These are phyloP conservation scores for Lithodes maja DNA, from an alignment of 2,888 invertebrate species.

Conservation along the genomic window DNA sequence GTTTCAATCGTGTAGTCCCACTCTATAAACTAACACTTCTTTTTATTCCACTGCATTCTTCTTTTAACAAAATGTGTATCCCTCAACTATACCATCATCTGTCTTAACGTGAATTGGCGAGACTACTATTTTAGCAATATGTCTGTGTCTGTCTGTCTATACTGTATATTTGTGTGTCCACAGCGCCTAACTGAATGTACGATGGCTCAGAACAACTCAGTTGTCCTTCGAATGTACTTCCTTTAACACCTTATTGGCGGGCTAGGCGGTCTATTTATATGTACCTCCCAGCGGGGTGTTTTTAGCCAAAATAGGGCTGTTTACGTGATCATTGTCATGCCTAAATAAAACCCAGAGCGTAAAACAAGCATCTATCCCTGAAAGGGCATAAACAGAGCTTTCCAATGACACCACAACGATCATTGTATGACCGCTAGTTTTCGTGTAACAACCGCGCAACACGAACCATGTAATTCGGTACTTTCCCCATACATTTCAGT, in stretches of 20 bases:
- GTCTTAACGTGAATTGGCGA: background rate
- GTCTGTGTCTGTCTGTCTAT: background rate
- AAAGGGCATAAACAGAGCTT: too few relatives aligned
- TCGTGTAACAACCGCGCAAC: too few relatives aligned
- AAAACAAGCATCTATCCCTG: too few relatives aligned
- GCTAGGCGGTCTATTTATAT: too few relatives aligned
- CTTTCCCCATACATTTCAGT: too few relatives aligned
- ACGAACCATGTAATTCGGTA: too few relatives aligned
- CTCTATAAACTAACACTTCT: background rate
- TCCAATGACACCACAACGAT: too few relatives aligned
- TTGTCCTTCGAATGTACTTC: background rate
- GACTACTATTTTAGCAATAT: background rate
- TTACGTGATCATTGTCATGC: too few relatives aligned
- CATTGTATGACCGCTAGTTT: too few relatives aligned
- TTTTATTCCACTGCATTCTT: background rate
- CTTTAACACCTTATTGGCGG: background rate
- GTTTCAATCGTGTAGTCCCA: background rate
- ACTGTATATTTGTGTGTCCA: background rate
- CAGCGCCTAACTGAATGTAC: background rate
- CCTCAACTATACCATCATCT: background rate
- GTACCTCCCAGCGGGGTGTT: too few relatives aligned
- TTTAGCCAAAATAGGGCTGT: too few relatives aligned
- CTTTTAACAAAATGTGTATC: background rate
- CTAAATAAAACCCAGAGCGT: too few relatives aligned
- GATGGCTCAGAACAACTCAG: background rate